Conservation (phyloP, 1,140 invertebrate species). For the Orussus abietinus region DNA sequence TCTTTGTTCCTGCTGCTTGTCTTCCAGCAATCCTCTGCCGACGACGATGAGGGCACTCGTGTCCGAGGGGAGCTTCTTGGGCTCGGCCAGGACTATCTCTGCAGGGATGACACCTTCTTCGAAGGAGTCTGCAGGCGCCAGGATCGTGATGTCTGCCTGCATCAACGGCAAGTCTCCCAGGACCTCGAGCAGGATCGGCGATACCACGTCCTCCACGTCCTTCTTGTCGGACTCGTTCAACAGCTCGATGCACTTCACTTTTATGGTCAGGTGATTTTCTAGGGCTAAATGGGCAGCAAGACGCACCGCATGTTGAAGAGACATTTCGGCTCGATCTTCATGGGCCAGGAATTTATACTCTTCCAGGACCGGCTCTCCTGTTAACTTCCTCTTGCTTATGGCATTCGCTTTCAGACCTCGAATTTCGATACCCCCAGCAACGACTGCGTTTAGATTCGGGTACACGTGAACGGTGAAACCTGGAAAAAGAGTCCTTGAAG, state of each 20-base stretch:
- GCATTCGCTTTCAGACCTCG: constrained; percentile 75
- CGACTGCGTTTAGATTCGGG: constrained; percentile 44
- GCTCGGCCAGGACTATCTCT: constrained; percentile 53
- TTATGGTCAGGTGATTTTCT: constrained; percentile 69
- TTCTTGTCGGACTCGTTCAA: constrained; percentile 54
- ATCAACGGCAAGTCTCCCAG: constrained; percentile 62
- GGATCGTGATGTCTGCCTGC: constrained; percentile 56
- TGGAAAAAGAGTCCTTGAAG: constrained; percentile 21
- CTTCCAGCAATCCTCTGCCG: constrained; percentile 35
- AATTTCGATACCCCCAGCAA: constrained; percentile 78
- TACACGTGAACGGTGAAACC: constrained; percentile 52
- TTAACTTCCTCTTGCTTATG: constrained; percentile 65
- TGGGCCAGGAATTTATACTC: constrained; percentile 68
- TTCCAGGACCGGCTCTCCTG: constrained; percentile 67
- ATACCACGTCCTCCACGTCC: constrained; percentile 44
- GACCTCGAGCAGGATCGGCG: constrained; percentile 55
- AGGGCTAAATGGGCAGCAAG: constrained; percentile 68
- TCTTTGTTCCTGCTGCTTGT: constrained; percentile 22
- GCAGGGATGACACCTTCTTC: constrained; percentile 51
- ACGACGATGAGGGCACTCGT: constrained; percentile 57
- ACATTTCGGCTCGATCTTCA: constrained; percentile 27
- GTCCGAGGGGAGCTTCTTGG: constrained; percentile 58
- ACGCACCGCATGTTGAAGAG: constrained; percentile 53
- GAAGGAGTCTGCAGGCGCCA: constrained; percentile 38
- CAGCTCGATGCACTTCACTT: constrained; percentile 71